Conservation (phyloP, 2,888 invertebrate genomes). For the Clistopyga incitator region DNA sequence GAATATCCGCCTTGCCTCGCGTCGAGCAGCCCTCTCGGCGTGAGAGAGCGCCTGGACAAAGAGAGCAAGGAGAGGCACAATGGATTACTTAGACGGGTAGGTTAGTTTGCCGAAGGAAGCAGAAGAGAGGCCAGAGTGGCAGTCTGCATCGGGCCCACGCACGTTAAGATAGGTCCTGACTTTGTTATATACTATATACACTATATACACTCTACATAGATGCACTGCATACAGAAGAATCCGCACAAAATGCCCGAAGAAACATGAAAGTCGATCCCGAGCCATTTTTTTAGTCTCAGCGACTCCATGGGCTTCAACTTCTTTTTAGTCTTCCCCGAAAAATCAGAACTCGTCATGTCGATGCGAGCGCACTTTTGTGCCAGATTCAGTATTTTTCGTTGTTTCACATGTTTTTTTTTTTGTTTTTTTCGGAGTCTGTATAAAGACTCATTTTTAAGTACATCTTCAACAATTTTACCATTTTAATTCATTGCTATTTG, state of each 20-base stretch:
- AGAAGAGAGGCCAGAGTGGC: conserved; percentile 71
- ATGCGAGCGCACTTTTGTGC: not conserved
- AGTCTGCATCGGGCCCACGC: conserved; percentile 74
- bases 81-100: conserved; percentile 82
- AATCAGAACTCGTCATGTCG: conserved; percentile 4
- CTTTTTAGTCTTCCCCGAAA: conserved; percentile 28
- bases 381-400: too few species aligned
- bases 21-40: conserved; percentile 73
- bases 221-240: conserved; percentile 39
- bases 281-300: conserved; percentile 7
- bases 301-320: conserved; percentile 15
- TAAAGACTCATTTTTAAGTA: too few species aligned
- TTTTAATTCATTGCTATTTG: too few species aligned
- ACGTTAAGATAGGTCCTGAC: conserved; percentile 83
- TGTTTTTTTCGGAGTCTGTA: too few species aligned
- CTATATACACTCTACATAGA: conserved; percentile 19
- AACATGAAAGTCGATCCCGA: conserved; percentile 51
- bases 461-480: too few species aligned
- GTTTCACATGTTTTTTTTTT: too few species aligned
- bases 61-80: conserved; percentile 80
- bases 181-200: conserved; percentile 57
- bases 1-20: conserved; percentile 69
- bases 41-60: conserved; percentile 80
- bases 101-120: conserved; percentile 81
- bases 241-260: conserved; percentile 46